A percentile compares a stretch with the other conserved stretches of the same genome.
These are phyloP conservation scores for Conus canariensis DNA, from an alignment of 2,888 invertebrate genomes.

Conservation along the genomic window DNA sequence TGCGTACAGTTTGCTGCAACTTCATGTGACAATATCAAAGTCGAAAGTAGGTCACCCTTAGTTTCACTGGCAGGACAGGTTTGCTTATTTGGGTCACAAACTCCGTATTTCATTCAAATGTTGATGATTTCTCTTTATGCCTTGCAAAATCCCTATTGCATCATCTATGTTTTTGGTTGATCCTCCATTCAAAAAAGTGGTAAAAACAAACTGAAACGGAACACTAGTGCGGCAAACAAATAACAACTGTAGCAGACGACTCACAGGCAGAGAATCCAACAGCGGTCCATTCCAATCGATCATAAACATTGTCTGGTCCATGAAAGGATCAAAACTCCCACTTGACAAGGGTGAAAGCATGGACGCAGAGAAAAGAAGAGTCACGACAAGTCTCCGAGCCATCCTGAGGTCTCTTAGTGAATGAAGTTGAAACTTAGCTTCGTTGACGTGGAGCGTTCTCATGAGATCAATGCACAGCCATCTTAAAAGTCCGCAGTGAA, in stretches of 20 bases:
- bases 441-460: conserved; percentile 46
- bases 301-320: conserved; percentile 67
- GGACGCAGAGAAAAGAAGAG: conserved; percentile 23
- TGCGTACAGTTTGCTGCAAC: too few species aligned
- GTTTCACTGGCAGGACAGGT: too few species aligned
- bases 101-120: too few species aligned
- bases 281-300: conserved; percentile 70
- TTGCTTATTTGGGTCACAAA: too few species aligned
- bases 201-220: too few species aligned
- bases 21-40: too few species aligned
- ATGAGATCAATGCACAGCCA: conserved; percentile 34
- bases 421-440: not conserved
- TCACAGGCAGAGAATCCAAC: conserved; percentile 38
- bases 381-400: not conserved
- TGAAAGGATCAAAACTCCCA: conserved; percentile 67
- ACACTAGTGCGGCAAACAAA: too few species aligned
- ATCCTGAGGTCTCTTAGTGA: not conserved
- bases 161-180: too few species aligned
- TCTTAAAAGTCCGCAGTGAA: conserved; percentile 38
- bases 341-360: not conserved
- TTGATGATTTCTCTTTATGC: too few species aligned
- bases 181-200: too few species aligned
- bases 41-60: too few species aligned
- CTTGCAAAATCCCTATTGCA: too few species aligned
- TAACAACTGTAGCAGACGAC: conserved; percentile 27